phyloP scores from a whole-genome alignment of 2,797 vertebrate species.

The Gobionotothen gibberifrons region DNA sequence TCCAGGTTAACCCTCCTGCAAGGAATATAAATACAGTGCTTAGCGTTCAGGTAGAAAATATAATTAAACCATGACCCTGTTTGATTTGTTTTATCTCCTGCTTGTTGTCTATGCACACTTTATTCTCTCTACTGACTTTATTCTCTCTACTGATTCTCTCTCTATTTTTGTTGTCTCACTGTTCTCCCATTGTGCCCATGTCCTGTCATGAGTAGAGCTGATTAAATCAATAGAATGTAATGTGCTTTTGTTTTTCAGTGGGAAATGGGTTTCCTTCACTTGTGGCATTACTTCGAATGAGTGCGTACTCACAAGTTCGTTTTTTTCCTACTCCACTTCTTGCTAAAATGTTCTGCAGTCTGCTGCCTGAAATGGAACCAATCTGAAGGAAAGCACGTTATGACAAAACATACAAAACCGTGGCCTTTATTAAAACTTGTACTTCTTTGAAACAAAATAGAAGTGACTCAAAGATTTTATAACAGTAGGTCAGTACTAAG shows the following conservation, averaged over 20 bases:
- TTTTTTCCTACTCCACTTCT: neutral
- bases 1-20: neutral
- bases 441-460: neutral
- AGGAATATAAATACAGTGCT: neutral
- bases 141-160: neutral
- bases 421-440: too few relatives aligned
- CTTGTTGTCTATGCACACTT: neutral
- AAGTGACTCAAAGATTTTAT: neutral
- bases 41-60: neutral
- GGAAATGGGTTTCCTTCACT: slow-evolving; percentile 12
- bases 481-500: neutral
- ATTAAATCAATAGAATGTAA: slow-evolving; percentile 25
- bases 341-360: neutral
- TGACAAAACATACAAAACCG: neutral
- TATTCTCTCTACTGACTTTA: neutral
- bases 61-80: neutral
- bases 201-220: neutral
- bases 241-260: slow-evolving; percentile 11
- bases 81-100: neutral
- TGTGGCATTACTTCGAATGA: slow-evolving; percentile 4
- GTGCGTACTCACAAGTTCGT: neutral
- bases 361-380: neutral
- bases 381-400: neutral
- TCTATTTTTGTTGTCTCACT: slow-evolving; percentile 7
- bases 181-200: slow-evolving; percentile 15